Base-by-base conservation (phyloP, 2,797 vertebrate genomes). In the Mormyrops attenuatus region DNA sequence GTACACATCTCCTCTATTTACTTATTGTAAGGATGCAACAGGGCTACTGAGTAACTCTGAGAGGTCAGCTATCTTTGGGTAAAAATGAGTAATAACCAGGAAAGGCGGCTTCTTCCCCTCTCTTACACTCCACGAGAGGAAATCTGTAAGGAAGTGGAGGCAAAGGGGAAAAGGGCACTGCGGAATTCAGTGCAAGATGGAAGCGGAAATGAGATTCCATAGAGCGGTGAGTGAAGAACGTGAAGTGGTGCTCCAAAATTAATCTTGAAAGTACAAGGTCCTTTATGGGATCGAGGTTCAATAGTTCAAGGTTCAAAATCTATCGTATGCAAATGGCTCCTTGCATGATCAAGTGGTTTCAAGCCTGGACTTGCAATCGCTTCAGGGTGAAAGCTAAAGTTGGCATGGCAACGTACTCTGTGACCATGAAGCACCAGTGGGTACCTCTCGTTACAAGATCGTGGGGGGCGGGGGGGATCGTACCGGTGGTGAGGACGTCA, bases 61-160 rank as follows among this genome's bases (percentile, higher is more conserved):
- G 90, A 85, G 92, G 85, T 89, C 88, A 90, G 88, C 91, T 90
- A 89, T 90, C 90, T 69, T 82, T 80, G 87, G 77, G 89, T 20
- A 85, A 63, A 88, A 93, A 55, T 52, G 22, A 90, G 87, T 91
- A 88, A 88, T 34, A 91, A 60, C 91, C 92, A 95, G 94, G 94
- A 95, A 94, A 95, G 93, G 94, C 92, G 93, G 89, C 91, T 94
- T 94, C 94, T 96, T 94, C 95, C 94, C 73, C 38, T 85, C 4
- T 44, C 90, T 20, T 17, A 41, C 44, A 20, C 30, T 80, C 85
- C 38, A 5, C 5, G 41, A 50, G 38, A 55, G 82, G 85, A 53
- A 34, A 30, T 88, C 11, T 38, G 47, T 47, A 52, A 52, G 69
- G 73, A 84, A 86, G 88, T 63, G 85, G 60, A 80, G 66, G 80